These are phyloP conservation scores for Orthonychiurus folsomi DNA, from an alignment of 2,888 invertebrate species.

Conservation along the genomic window DNA sequence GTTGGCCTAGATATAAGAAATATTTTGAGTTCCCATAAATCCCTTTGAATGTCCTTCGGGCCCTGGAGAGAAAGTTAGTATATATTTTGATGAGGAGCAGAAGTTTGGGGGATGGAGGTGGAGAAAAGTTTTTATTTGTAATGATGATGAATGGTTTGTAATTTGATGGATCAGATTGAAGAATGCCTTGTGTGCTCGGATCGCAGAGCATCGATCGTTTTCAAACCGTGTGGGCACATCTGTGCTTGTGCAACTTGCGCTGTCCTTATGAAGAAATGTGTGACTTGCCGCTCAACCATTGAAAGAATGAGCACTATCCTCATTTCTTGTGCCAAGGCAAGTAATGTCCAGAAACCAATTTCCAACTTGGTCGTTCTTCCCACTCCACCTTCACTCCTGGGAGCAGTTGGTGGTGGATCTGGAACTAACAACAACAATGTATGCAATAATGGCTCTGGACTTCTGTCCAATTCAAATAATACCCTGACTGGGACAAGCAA, in stretches of 20 bases:
- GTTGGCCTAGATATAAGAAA: no score
- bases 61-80: no score
- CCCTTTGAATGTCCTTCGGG: no score
- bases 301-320: slow-evolving; percentile 52
- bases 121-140: slow-evolving; percentile 21
- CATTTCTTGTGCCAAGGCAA: slow-evolving; percentile 20
- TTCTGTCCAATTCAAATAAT: slow-evolving; percentile 13
- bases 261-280: slow-evolving; percentile 93
- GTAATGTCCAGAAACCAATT: neutral
- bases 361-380: slow-evolving; percentile 13
- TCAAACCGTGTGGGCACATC: slow-evolving; percentile 91
- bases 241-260: slow-evolving; percentile 54
- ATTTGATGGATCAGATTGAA: slow-evolving; percentile 57
- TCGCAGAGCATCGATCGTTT: slow-evolving; percentile 81
- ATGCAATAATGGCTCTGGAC: slow-evolving; percentile 9
- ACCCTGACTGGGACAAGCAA: slow-evolving; percentile 20
- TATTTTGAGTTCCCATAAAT: no score
- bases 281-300: slow-evolving; percentile 82
- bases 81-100: no score
- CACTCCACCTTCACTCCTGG: slow-evolving; percentile 11
- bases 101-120: neutral
- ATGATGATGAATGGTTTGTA: slow-evolving; percentile 38
- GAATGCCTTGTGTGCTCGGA: slow-evolving; percentile 95
- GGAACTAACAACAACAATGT: slow-evolving; percentile 14
- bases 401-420: slow-evolving; percentile 8